A percentile compares a stretch with the other conserved stretches of the same genome.
These are phyloP conservation scores for Blastobasis lacticolella DNA, from an alignment of 2,888 invertebrate genomes.

Conservation along the genomic window DNA sequence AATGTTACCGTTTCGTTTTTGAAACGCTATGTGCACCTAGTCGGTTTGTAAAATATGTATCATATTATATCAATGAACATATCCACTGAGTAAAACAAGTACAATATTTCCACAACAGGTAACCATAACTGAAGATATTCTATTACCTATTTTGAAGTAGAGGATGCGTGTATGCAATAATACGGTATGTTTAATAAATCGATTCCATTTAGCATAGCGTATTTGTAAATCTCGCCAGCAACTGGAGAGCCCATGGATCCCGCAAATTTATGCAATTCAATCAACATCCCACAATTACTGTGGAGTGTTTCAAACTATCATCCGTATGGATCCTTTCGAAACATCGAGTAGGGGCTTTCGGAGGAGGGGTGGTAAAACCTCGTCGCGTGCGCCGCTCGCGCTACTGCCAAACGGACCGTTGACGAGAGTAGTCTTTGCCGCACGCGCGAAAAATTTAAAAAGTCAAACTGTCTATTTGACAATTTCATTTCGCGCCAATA, in stretches of 20 bases:
- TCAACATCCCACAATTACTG: constrained; percentile 40
- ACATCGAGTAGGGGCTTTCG: constrained; percentile 51
- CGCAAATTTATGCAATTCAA: constrained; percentile 46
- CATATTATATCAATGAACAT: not conserved
- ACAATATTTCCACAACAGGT: not conserved
- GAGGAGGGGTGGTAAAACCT: constrained; percentile 71
- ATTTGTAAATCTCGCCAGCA: no score
- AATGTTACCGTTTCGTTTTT: no score
- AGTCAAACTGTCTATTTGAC: constrained; percentile 11
- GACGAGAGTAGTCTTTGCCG: constrained; percentile 43
- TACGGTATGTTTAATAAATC: no score
- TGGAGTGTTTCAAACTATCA: constrained; percentile 36
- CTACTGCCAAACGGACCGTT: constrained; percentile 49
- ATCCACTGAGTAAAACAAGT: not conserved
- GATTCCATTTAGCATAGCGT: no score
- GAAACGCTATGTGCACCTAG: no score
- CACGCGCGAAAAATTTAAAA: constrained; percentile 29
- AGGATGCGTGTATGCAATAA: no score
- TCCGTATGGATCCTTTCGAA: constrained; percentile 62
- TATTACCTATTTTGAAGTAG: no score
- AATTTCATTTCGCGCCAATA: constrained; percentile 25
- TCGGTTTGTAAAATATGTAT: not conserved
- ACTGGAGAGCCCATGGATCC: constrained; percentile 9
- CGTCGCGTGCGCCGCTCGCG: constrained; percentile 45
- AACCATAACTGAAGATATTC: no score